Evolutionary conservation across 2,113 vertebrate species (phyloP).

Genomic region (Pachyramphus minor): DNA sequence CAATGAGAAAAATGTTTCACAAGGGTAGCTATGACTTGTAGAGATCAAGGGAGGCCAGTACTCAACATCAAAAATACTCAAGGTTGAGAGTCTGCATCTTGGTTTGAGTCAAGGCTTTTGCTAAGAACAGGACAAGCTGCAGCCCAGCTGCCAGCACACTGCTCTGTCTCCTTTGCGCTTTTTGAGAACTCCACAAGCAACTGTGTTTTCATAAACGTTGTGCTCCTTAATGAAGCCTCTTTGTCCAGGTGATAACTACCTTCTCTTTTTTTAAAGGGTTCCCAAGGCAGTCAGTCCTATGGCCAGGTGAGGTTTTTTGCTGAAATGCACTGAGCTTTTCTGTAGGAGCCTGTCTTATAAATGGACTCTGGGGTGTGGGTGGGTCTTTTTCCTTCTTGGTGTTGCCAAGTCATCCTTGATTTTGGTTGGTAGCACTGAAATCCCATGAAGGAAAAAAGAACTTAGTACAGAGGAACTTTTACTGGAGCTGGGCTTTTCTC

Average conservation of each 20-base stretch:
- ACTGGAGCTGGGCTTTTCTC: not conserved
- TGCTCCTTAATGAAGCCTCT: not conserved
- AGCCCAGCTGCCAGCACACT: fast-evolving
- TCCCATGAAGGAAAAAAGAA: not conserved
- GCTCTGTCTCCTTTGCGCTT: not conserved
- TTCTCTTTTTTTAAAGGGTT: not conserved
- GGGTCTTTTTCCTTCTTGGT: fast-evolving
- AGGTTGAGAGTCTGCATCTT: not conserved
- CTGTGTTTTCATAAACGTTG: fast-evolving
- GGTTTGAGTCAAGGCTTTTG: fast-evolving
- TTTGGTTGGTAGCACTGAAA: not conserved
- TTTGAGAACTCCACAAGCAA: not conserved
- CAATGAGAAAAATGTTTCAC: not conserved
- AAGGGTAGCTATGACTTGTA: fast-evolving
- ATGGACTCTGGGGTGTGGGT: fast-evolving
- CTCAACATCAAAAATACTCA: fast-evolving
- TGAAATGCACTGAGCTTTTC: not conserved
- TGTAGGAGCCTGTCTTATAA: not conserved
- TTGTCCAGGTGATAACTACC: not conserved
- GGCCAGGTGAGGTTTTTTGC: not conserved
- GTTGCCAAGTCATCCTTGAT: not conserved
- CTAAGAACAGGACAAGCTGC: not conserved
- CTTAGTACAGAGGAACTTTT: fast-evolving
- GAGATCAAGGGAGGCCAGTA: too few species aligned
- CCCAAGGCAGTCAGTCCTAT: not conserved